Evolutionary conservation across 1,140 invertebrate genomes (phyloP).

Genomic region (Tetragnatha versicolor): DNA sequence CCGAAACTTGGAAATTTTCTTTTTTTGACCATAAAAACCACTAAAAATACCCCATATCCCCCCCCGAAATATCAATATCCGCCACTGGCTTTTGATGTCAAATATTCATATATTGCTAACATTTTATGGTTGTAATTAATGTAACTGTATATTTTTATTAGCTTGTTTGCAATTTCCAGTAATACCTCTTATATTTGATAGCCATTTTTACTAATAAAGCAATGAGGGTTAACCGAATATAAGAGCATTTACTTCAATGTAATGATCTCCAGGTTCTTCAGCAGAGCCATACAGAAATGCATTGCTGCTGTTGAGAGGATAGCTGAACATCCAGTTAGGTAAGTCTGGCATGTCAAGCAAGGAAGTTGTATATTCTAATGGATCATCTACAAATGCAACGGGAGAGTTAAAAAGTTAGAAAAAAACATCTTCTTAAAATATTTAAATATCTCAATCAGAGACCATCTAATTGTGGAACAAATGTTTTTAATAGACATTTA

Average conservation of each 20-base stretch:
- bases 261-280: constrained; percentile 40
- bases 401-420: background rate
- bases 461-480: background rate
- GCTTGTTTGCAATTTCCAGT: no score
- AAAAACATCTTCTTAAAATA: background rate
- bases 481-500: background rate
- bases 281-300: constrained; percentile 58
- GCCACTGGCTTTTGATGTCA: no score
- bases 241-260: constrained; percentile 49
- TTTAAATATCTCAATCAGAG: background rate
- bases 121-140: no score
- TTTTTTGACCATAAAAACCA: no score
- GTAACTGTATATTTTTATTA: no score
- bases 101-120: no score
- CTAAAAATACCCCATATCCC: no score
- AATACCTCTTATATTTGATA: no score
- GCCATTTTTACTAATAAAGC: no score
- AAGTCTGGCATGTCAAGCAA: constrained; percentile 78
- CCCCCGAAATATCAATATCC: no score
- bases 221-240: no score
- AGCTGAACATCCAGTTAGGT: constrained; percentile 82
- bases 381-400: constrained; percentile 61
- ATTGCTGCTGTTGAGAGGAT: constrained; percentile 21
- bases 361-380: constrained; percentile 74
- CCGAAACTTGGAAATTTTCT: no score